Evolutionary conservation across 2,888 invertebrate species (phyloP), one percentile per base, ranked within the genome.

Genomic region (Octodonta nipae): DNA sequence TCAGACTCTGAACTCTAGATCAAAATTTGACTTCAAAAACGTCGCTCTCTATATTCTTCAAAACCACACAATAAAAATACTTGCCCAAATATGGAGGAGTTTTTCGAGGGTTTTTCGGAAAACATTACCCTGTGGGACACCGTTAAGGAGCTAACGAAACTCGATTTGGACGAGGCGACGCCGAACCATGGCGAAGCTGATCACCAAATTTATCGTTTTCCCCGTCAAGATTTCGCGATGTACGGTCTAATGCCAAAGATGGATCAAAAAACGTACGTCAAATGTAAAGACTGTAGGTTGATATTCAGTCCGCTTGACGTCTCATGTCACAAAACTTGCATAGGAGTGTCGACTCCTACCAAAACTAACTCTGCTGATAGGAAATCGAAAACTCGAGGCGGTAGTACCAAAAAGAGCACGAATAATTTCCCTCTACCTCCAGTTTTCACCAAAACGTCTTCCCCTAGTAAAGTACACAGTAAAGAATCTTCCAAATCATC

Each of bases 231-330:
- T 44, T 51, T 56, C 37, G 44, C 45, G 17, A 37, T 60, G 17
- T 60, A 56, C 44, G 60, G 61, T 13, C 48, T 45, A 6, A 56
- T 53, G 35, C 60, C 61, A 6, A 56, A 58, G 46, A 50, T 58
- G 50, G 60, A 60, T 36, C 48, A 49, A 35, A 44, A 51, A 31
- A 45, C 55, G 8, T 53, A 55, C 36, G 48, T 47, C 28, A 52
- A 51, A 36, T 60, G 60, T 41, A 55, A 49, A 34, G 51, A 52
- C 30, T 59, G 60, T 40, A 49, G 51, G 30, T 33, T 43, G 34
- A 34, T 43, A 25, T 41, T 41, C 39, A 43, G 38, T 24, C 43
- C 40, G 26, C 27, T 36, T 28, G 37, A 41, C 30, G 36, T 43
- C 38, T 34, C 37, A 32, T 37, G 35, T 36, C 41, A 39, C 38